A percentile compares a stretch with the other conserved stretches of the same genome.
Evolutionary conservation across 2,888 invertebrate genomes (phyloP).

Genomic region (Chrysomela aeneicollis): DNA sequence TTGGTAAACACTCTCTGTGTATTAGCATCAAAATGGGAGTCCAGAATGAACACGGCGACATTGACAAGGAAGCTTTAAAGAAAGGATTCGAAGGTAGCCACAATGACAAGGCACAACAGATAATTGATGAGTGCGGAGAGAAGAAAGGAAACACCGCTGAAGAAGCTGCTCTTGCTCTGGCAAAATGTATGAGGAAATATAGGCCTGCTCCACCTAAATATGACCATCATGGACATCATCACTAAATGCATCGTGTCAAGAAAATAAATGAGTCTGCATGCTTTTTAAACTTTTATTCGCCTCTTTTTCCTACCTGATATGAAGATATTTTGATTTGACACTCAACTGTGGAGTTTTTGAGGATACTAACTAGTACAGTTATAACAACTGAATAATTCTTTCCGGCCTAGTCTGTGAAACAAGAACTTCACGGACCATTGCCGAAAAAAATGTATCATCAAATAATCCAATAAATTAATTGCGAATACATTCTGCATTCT

Average conservation of each 20-base stretch:
- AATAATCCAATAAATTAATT: too few species aligned
- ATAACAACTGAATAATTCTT: too few species aligned
- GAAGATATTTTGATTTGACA: neutral
- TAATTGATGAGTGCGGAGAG: constrained; percentile 2
- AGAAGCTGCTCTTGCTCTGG: constrained; percentile 15
- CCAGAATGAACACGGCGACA: constrained; percentile 13
- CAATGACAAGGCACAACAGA: neutral
- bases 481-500: too few species aligned
- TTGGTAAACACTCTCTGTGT: constrained; percentile 10
- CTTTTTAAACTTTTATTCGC: neutral
- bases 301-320: neutral
- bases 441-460: too few species aligned
- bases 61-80: constrained; percentile 10
- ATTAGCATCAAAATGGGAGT: constrained; percentile 10
- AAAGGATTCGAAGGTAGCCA: neutral
- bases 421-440: too few species aligned
- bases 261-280: neutral
- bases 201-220: neutral
- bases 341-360: too few species aligned
- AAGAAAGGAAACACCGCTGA: constrained; percentile 16
- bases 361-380: too few species aligned
- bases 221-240: neutral
- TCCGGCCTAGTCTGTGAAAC: too few species aligned
- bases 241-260: neutral
- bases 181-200: constrained; percentile 1